Conservation (phyloP, 2,888 invertebrate species). For the Stenodema calcarata region DNA sequence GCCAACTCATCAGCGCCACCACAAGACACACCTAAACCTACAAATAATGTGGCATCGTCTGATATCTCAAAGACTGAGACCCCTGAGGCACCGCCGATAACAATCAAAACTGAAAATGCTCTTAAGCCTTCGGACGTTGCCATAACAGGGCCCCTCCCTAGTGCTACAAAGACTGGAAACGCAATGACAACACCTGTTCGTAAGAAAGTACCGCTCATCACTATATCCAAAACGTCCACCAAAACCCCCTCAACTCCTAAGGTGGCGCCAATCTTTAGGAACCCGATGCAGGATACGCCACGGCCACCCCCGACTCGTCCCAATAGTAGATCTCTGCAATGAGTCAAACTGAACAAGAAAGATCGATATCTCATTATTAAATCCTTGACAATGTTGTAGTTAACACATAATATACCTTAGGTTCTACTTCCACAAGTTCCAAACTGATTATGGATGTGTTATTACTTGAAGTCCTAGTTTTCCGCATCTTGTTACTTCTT, state of each 20-base stretch:
- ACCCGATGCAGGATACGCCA: neutral
- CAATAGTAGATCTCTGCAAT: neutral
- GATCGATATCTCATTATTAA: no score
- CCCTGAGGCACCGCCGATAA: neutral
- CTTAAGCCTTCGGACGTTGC: no score
- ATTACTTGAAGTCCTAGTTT: no score
- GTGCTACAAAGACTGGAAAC: neutral
- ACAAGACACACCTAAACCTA: neutral
- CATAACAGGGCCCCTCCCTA: neutral
- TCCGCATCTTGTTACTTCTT: no score
- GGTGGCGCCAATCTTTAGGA: neutral
- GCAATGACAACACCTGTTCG: neutral
- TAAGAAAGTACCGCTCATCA: slow-evolving; percentile 1
- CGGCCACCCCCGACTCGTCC: neutral
- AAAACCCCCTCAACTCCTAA: neutral
- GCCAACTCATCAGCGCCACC: neutral
- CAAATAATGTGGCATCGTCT: neutral
- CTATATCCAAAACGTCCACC: slow-evolving; percentile 8
- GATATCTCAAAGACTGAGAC: neutral
- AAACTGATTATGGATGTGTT: no score
- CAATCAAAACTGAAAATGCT: neutral
- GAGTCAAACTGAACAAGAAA: neutral
- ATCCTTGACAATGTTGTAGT: no score
- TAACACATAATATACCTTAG: no score
- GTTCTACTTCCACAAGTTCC: no score